Base-by-base conservation (phyloP, 2,797 vertebrate genomes). In the Pipistrellus nathusii region DNA sequence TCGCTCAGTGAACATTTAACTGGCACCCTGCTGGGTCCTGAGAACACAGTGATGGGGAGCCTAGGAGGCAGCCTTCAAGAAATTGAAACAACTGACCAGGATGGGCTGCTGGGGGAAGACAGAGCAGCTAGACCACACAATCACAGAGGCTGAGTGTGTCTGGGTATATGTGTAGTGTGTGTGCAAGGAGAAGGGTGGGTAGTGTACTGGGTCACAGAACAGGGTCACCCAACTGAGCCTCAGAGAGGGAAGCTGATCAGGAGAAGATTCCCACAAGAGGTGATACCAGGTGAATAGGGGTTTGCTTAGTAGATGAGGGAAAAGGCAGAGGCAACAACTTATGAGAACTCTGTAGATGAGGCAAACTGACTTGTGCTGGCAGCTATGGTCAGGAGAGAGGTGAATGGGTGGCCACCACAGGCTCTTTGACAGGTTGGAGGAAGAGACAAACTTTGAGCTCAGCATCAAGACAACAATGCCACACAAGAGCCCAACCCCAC, bases 371-470 rank as follows among this genome's bases (percentile, higher is more conserved):
- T 88, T 57, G 77, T 20, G 3, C 32, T 41, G 5, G 35, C 4
- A 11, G 5, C 20, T 75, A 0, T 1, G 57, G 55, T 27, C 30
- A 57, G 2, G 44, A 72, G 10, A 88, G 10, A 88, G 10, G 38
- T 76, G 44, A 44, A n/a, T 15, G 38, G 32, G 35, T 38, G 55
- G 17, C 62, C 53, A 85, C 82, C 35, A 44, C 32, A 64, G 81
- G 32, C 35, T 84, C 25, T 20, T 91, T 6, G 73, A 35, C 18
- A 25, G 57, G 21, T 23, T 95, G 44, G 46, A 85, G n/a, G 59
- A 87, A 68, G 83, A 80, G 69, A 76, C 12, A 72, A 27, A 25
- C 53, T 92, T 80, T 87, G 78, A 51, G 72, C 12, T 91, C 46
- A 88, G 35, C 12, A 76, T 51, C 9, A 13, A 95, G 38, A 14